A percentile compares a stretch with the other conserved stretches of the same genome.
Evolutionary conservation across 2,113 vertebrate species (phyloP).

Genomic region (Pelobates fuscus): DNA sequence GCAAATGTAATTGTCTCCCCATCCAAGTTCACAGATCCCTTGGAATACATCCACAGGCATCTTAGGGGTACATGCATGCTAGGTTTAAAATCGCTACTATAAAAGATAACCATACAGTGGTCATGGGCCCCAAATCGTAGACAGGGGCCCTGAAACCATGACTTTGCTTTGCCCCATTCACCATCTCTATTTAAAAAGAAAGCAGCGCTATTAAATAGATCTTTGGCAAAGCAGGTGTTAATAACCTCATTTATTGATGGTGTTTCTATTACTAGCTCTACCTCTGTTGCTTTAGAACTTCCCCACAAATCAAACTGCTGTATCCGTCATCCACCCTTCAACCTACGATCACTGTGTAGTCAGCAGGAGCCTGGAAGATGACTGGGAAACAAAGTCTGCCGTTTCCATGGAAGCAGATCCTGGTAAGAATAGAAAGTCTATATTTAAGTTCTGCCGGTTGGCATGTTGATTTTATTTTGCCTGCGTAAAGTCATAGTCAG

Average conservation of each 20-base stretch:
- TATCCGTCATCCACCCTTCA: not conserved
- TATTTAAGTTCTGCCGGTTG: constrained; percentile 15
- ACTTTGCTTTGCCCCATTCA: no score
- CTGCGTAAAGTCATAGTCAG: not conserved
- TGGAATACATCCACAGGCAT: no score
- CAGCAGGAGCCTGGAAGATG: constrained; percentile 4
- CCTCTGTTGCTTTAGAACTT: not conserved
- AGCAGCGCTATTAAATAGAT: no score
- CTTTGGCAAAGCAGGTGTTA: not conserved
- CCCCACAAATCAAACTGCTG: not conserved
- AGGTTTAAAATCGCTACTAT: no score
- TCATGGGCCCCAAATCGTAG: no score
- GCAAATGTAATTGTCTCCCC: no score
- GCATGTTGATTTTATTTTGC: not conserved
- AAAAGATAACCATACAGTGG: no score
- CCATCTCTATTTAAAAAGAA: no score
- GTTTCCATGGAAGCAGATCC: constrained; percentile 32
- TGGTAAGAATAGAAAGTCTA: constrained; percentile 36
- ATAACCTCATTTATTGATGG: not conserved
- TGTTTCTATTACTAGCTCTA: not conserved
- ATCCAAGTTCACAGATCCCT: no score
- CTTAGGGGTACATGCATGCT: no score
- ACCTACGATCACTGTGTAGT: constrained; percentile 6
- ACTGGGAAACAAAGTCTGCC: not conserved
- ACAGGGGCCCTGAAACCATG: no score